A percentile compares a stretch with the other conserved stretches of the same genome.
phyloP scores from a whole-genome alignment of 1,140 invertebrate species.

The Nephotettix cincticeps region DNA sequence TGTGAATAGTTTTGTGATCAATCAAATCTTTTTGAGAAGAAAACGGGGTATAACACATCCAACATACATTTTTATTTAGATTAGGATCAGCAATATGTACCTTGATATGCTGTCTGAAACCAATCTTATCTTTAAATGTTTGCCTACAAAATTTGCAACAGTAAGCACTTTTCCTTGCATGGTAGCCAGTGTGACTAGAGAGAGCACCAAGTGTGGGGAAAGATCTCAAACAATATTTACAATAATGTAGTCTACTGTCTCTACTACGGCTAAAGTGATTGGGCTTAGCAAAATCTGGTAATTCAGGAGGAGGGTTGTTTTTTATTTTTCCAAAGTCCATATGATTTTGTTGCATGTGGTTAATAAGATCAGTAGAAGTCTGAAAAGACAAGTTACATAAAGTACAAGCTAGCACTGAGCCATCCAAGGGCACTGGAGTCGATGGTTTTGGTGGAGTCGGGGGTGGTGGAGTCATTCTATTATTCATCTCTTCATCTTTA shows the following conservation, averaged over 20 bases:
- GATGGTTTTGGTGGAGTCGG: neutral
- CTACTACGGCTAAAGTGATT: neutral
- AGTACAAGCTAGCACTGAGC: conserved; percentile 13
- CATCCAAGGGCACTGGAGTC: neutral
- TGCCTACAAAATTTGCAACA: conserved; percentile 57
- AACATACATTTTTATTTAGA: conserved; percentile 55
- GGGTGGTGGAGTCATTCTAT: too few relatives aligned
- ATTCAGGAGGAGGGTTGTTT: neutral
- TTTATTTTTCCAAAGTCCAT: neutral
- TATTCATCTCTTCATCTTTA: too few relatives aligned
- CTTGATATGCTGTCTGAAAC: conserved; percentile 54
- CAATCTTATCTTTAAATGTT: conserved; percentile 55
- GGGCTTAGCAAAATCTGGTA: neutral
- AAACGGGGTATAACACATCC: conserved; percentile 62
- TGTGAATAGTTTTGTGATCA: conserved; percentile 63
- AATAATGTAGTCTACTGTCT: conserved; percentile 5
- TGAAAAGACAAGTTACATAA: conserved; percentile 1
- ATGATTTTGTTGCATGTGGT: conserved; percentile 13
- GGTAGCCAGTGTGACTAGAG: conserved; percentile 53
- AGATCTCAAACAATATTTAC: conserved; percentile 30
- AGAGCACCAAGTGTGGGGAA: conserved; percentile 49
- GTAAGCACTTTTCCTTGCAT: conserved; percentile 51
- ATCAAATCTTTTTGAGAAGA: conserved; percentile 56
- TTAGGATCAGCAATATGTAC: conserved; percentile 52
- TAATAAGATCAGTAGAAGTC: neutral